Percentiles rank a stretch among this genome's conserved stretches.
These are phyloP conservation scores for Ridgeia piscesae DNA, from an alignment of 1,140 invertebrate species.

Conservation along the genomic window DNA sequence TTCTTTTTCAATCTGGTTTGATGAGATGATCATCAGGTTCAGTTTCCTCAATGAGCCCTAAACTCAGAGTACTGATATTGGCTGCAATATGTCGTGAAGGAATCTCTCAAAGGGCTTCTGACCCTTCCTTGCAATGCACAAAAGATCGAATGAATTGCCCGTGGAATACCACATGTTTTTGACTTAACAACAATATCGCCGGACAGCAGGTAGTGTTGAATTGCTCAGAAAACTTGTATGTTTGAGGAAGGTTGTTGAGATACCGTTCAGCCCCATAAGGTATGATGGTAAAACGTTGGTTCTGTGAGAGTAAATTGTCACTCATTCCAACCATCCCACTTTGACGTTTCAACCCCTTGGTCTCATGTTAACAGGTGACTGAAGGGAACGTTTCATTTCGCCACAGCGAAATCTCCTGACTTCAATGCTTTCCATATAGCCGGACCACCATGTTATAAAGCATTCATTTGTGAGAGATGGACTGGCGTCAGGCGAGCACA, in stretches of 20 bases:
- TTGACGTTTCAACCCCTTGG: constrained; percentile 12
- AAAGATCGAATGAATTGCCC: not conserved
- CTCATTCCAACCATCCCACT: constrained; percentile 11
- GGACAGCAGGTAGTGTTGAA: constrained; percentile 18
- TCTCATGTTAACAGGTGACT: not conserved
- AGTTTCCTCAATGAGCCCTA: constrained; percentile 18
- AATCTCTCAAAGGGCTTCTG: constrained; percentile 11
- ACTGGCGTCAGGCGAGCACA: constrained; percentile 19
- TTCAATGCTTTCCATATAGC: constrained; percentile 8
- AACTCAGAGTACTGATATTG: not conserved
- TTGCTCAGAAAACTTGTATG: constrained; percentile 3
- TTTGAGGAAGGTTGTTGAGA: constrained; percentile 12
- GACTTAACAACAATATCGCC: constrained; percentile 9
- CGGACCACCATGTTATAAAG: constrained; percentile 5
- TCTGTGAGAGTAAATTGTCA: not conserved
- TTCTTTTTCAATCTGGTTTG: not conserved
- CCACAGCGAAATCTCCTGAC: constrained; percentile 11
- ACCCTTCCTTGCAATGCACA: constrained; percentile 8
- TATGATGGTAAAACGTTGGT: constrained; percentile 13
- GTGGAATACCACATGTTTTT: not conserved
- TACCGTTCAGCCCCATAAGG: constrained; percentile 11
- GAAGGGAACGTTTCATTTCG: constrained; percentile 13
- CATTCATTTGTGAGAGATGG: constrained; percentile 14
- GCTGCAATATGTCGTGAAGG: constrained; percentile 10
- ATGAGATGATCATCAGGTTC: not conserved